Base-by-base conservation (phyloP, 2,888 invertebrate species). In the Neria commutata region DNA sequence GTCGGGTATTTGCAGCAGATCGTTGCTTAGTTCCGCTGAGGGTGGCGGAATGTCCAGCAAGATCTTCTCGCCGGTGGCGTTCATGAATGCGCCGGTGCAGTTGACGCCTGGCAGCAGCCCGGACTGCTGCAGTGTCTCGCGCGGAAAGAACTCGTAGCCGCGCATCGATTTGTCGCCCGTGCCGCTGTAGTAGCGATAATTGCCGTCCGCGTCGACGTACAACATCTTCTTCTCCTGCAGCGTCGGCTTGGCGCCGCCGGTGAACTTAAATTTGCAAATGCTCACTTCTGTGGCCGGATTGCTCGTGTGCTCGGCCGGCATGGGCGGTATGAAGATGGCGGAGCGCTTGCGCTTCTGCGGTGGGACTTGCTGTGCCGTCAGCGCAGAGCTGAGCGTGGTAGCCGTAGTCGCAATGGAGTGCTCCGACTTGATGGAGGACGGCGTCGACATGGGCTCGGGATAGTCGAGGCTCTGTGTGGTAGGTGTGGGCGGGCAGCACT, bases 201-300 rank as follows among this genome's bases (percentile, higher is more conserved):
- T 94, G 0, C 94, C 94, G 1, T 92, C 93, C 0, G 93, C 89
- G 77, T 94, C 94, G 0, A 95, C 93, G 0, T 93, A 93, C 0
- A 95, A 84, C 88, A 94, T 94, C 80, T 95, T 95, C 82, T 95
- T 95, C 74, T 95, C 94, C 76, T 95, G 93, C 49, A 95, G 77
- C 58, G 90, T 90, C 0, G 95, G 95, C 66, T 93, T 92, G 0
- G 93, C 92, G 0, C 95, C 95, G 0, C 94, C 94, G 0, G 94
- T 94, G 77, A 95, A 94, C 78, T 95, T 95, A 76, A 95, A 95
- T 80, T 95, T 95, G 78, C 95, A 95, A 74, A 95, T 95, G 79
- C 91, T 91, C 42, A 92, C 94, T 80, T 92, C 92, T 0, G 91
- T 90, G 0, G 91, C 89, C 0, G 92, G 91, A 69, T 90, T 91